Evolutionary conservation across 2,888 invertebrate genomes (phyloP).

Genomic region (Orthosia cruda): DNA sequence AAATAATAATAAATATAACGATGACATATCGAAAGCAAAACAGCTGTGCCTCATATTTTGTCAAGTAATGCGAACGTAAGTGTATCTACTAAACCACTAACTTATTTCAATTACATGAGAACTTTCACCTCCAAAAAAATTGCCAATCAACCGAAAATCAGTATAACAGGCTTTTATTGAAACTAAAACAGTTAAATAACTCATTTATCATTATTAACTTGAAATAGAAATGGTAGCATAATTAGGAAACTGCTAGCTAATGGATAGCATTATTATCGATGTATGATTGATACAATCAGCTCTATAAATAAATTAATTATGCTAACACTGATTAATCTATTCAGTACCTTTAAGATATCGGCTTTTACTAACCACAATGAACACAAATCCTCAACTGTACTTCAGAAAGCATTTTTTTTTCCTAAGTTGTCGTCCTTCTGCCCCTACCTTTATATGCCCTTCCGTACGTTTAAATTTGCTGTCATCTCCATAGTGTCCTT

Average conservation of each 20-base stretch:
- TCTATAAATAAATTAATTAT: slow-evolving; percentile 27
- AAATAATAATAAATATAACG: too few species aligned
- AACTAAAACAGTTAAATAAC: too few species aligned
- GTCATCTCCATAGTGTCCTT: not conserved
- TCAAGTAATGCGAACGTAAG: too few species aligned
- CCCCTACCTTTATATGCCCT: too few species aligned
- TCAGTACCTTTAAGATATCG: slow-evolving; percentile 18
- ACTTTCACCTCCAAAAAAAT: too few species aligned
- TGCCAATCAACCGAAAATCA: too few species aligned
- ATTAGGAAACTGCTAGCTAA: slow-evolving; percentile 22
- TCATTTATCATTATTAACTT: not conserved
- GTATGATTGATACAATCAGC: slow-evolving; percentile 6
- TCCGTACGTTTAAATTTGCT: not conserved
- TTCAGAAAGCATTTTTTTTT: not conserved
- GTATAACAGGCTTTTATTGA: too few species aligned
- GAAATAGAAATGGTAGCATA: slow-evolving; percentile 5
- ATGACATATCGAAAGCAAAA: too few species aligned
- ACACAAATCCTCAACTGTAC: not conserved
- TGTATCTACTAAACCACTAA: too few species aligned
- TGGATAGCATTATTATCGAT: slow-evolving; percentile 32
- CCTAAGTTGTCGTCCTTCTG: not conserved
- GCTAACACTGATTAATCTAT: slow-evolving; percentile 20
- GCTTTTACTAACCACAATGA: slow-evolving; percentile 1
- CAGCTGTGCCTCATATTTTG: too few species aligned
- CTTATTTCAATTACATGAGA: too few species aligned